These are phyloP conservation scores for Gracilinanus agilis DNA, from an alignment of 2,113 vertebrate species.

Conservation along the genomic window DNA sequence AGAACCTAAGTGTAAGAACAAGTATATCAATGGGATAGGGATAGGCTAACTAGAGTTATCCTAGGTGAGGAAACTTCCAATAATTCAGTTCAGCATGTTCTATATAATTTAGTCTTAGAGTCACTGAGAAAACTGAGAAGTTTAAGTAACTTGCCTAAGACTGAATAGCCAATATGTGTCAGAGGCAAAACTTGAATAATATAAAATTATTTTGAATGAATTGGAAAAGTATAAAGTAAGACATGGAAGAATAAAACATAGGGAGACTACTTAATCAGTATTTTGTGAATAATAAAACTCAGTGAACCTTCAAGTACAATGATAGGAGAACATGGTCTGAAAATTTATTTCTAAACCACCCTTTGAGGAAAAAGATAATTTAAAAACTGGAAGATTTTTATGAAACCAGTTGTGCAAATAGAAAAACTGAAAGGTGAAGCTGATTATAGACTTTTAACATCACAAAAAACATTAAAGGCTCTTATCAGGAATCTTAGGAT, in stretches of 20 bases:
- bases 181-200: background rate
- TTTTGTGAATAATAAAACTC: background rate
- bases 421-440: background rate
- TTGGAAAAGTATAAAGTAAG: background rate
- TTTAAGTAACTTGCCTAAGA: background rate
- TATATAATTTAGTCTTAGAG: background rate
- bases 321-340: background rate
- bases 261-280: background rate
- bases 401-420: background rate
- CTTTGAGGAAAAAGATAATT: background rate
- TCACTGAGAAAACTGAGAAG: background rate
- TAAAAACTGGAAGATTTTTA: background rate
- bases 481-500: background rate
- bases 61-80: background rate
- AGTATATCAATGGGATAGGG: background rate
- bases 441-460: background rate
- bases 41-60: background rate
- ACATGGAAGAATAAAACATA: background rate
- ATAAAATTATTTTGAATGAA: background rate
- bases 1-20: background rate
- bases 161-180: background rate
- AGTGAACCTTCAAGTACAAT: background rate
- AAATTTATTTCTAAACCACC: background rate
- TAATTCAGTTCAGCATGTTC: background rate
- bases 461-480: background rate